These are phyloP conservation scores for Archocentrus centrarchus DNA, from an alignment of 2,113 vertebrate genomes.

Conservation along the genomic window DNA sequence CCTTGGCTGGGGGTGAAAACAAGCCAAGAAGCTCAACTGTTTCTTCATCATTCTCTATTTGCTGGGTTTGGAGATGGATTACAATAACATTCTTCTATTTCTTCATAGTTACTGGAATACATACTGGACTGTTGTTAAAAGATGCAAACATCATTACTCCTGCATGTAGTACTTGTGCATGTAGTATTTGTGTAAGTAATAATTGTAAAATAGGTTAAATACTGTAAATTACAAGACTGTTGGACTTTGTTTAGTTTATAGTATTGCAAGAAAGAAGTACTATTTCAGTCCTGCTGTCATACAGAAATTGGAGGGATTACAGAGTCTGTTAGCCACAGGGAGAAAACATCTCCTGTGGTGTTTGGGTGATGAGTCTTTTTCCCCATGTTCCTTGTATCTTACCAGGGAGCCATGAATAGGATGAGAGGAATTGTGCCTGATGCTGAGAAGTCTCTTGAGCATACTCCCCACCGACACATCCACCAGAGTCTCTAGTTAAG, in stretches of 20 bases:
- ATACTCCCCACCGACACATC: background rate
- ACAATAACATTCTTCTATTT: constrained; percentile 44
- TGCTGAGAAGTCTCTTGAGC: constrained; percentile 7
- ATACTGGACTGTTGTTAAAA: background rate
- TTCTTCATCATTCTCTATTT: constrained; percentile 34
- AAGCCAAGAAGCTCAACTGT: constrained; percentile 40
- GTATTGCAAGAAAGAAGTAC: background rate
- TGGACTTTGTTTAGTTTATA: background rate
- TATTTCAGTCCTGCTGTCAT: background rate
- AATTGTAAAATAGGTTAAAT: background rate
- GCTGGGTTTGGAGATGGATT: constrained; percentile 32
- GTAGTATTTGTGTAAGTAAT: background rate
- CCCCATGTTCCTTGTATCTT: background rate
- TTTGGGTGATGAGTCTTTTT: constrained; percentile 2
- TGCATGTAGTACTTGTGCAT: background rate
- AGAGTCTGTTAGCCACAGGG: background rate
- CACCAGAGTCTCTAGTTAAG: constrained; percentile 3
- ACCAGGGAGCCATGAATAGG: constrained; percentile 6
- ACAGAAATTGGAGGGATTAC: constrained; percentile 4
- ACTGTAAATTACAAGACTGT: background rate
- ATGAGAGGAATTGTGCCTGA: constrained; percentile 10
- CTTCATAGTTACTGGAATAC: constrained; percentile 36
- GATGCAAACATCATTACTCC: background rate
- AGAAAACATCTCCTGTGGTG: constrained; percentile 6
- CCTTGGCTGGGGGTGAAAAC: constrained; percentile 1